Evolutionary conservation across 2,888 invertebrate species (phyloP), one percentile per base, ranked within the genome.

Genomic region (Pardosa pseudoannulata): DNA sequence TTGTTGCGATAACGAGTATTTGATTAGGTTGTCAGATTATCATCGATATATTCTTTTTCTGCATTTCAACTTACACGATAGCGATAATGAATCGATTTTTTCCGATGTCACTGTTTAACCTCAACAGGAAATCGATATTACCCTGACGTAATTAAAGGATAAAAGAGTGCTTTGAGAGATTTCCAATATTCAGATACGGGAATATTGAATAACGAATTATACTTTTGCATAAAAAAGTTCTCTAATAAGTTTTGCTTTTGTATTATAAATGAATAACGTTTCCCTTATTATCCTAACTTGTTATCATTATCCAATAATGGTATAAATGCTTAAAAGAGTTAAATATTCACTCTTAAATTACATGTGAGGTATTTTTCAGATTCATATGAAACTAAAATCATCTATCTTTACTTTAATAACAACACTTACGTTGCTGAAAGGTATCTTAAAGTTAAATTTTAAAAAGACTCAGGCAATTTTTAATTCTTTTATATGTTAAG

Each of bases 51-150:
- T 56, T 56, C 36, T 56, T 56, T 23, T 56, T 5, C 56, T 1
- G 36, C 5, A 46, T 23, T 56, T 56, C 56, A 56, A 56, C 5
- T n/a, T 56, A 56, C 5, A 23, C 56, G 11, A 5, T 56, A 3
- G 11, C 23, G 56, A 56, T 56, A 56, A 56, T 56, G 56, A 56
- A 56, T 56, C 56, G 56, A 56, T 23, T 56, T 56, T 56, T 23
- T 23, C 0, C 56, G 23, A 56, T 23, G 56, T 23, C 19, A 56
- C 56, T 56, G 56, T 23, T 56, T 56, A 19, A 56, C 23, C 56
- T 56, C 23, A 56, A 56, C 19, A 5, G 23, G 7, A 16, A 56
- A 56, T 56, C 56, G 56, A 56, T 56, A 16, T 19, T 23, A 6
- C 19, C 3, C 56, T 56, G 19, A 56, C 56, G 23, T 56, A 56